Conservation (phyloP, 2,797 vertebrate genomes). For the Neosalanx taihuensis region DNA sequence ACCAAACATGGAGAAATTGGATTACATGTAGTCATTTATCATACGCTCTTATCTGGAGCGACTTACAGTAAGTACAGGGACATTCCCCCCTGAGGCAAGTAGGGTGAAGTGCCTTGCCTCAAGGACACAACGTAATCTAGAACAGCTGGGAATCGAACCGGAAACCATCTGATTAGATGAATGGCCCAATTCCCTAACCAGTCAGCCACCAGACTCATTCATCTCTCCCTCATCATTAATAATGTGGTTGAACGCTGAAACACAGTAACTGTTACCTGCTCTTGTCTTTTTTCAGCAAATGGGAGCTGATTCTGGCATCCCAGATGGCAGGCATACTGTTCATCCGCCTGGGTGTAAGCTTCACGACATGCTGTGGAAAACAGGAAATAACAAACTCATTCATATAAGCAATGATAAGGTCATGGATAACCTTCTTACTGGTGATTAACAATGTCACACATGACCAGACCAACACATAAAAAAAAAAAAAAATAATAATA, state of each 20-base stretch:
- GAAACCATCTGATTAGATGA: no score
- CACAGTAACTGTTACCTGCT: conserved; percentile 76
- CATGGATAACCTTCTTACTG: not conserved
- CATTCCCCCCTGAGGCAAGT: no score
- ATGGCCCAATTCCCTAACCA: no score
- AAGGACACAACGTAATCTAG: no score
- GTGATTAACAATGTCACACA: not conserved
- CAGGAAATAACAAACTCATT: not conserved
- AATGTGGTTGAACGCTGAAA: not conserved
- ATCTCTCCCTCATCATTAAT: not conserved
- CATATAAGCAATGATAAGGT: not conserved
- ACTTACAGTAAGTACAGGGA: no score
- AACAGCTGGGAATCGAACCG: no score
- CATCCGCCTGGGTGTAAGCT: conserved; percentile 87
- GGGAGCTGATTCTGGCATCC: conserved; percentile 95
- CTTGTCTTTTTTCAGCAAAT: conserved; percentile 85
- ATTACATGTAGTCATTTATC: not conserved
- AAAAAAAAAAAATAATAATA: no score
- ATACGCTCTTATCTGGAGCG: no score
- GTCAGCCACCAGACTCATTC: no score
- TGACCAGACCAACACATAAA: not conserved
- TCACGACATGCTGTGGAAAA: conserved; percentile 84
- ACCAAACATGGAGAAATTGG: not conserved
- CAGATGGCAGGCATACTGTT: conserved; percentile 92
- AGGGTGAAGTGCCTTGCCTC: no score